phyloP scores from a whole-genome alignment of 2,797 vertebrate species.

The Champsocephalus esox region DNA sequence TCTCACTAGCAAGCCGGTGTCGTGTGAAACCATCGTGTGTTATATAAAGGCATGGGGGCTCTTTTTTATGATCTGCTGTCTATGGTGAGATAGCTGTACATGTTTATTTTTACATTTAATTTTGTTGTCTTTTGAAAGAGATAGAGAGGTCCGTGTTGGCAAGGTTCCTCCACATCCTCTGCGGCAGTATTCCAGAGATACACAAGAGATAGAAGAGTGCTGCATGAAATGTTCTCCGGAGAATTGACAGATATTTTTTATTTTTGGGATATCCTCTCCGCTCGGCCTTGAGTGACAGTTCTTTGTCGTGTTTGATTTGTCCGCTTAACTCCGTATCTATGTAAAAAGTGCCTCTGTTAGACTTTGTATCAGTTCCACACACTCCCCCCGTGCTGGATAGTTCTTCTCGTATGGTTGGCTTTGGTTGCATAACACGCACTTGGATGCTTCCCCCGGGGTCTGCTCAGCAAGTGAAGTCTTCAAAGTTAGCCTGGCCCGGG shows the following conservation, averaged over 20 bases:
- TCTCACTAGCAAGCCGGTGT: conserved; percentile 66
- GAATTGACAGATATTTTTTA: conserved; percentile 54
- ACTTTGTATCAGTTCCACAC: conserved; percentile 56
- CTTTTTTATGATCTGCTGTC: conserved; percentile 57
- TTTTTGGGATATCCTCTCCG: conserved; percentile 62
- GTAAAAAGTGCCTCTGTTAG: conserved; percentile 69
- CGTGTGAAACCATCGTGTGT: conserved; percentile 62
- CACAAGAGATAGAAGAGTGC: conserved; percentile 58
- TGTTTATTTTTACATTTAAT: conserved; percentile 33
- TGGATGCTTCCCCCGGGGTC: conserved; percentile 45
- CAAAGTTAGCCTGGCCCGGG: conserved; percentile 96
- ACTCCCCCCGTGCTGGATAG: conserved; percentile 61
- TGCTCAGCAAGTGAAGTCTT: conserved; percentile 98
- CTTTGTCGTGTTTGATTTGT: conserved; percentile 48
- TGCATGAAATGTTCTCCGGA: conserved; percentile 70
- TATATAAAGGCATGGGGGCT: conserved; percentile 78
- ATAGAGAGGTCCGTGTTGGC: conserved; percentile 60
- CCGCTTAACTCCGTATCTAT: conserved; percentile 38
- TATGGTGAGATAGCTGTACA: conserved; percentile 66
- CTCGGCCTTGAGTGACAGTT: conserved; percentile 52
- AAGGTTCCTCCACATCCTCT: conserved; percentile 71
- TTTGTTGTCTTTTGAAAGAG: conserved; percentile 54
- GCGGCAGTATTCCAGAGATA: conserved; percentile 83
- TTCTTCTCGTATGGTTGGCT: conserved; percentile 78
- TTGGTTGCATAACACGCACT: conserved; percentile 82